Evolutionary conservation across 1,140 invertebrate species (phyloP), one percentile per base, ranked within the genome.

Genomic region (Trichonephila clavata): DNA sequence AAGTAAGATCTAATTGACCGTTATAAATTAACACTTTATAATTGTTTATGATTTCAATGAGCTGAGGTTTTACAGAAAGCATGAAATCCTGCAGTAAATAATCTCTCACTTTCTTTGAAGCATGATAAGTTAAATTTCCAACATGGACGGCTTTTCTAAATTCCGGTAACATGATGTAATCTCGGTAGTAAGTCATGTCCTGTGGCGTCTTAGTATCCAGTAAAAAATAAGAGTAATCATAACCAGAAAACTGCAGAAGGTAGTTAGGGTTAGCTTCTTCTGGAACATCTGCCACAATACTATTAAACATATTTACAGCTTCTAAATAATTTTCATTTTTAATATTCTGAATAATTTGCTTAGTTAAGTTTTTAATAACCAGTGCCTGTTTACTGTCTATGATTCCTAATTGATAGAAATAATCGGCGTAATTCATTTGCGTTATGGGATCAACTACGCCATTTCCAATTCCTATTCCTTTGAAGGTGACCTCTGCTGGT

Each of bases 1-100:
- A 97, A 95, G 98, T 98, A n/a, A 99, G 97, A 95, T 99, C 98
- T 61, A 98, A 95, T 95, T 98, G 98, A 0, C 98, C 98, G 95
- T 97, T 98, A 95, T 98, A 98, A 4, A 95, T 86, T n/a, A 95
- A 20, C 0, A 94, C 86, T 68, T 94, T 93, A 80, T 95, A 95
- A 61, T 95, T 93, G 87, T 96, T 95, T 96, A 97, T 93, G 1
- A 99, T 95, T 90, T 97, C 97, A 8, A 97, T 96, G 80, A 99
- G 96, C 97, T 97, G 97, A 1, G 97, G 97, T 68, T 97, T 97
- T 32, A 98, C 97, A 0, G 97, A 98, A 94, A 98, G 96, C 97
- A 98, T 98, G 0, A 99, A 96, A 96, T 99, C 98, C 43, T 96
- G 95, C 83, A 97, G 96, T 10, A 99, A 95, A 95, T 97, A 96